A percentile compares a stretch with the other conserved stretches of the same genome.
Conservation (phyloP, 37 sponge, comb jelly and placozoan genomes). For the Crambe crambe region DNA sequence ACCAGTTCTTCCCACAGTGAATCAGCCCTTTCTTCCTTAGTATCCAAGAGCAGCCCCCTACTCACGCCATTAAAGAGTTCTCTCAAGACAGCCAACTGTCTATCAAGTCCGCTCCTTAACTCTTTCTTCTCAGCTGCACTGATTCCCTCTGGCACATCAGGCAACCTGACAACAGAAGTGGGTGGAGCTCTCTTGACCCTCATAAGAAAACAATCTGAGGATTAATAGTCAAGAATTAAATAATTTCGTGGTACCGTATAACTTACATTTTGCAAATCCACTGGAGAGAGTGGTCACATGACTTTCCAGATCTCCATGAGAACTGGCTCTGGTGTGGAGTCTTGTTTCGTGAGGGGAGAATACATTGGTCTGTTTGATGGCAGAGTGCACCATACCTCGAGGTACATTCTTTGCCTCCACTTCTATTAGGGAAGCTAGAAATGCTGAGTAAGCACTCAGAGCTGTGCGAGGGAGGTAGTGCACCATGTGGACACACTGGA, state of each 20-base stretch:
- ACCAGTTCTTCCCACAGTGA: slow-evolving; percentile 5
- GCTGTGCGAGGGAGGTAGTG: slow-evolving; percentile 18
- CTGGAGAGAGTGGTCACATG: neutral
- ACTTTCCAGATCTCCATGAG: neutral
- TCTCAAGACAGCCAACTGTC: neutral
- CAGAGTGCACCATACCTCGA: slow-evolving; percentile 32
- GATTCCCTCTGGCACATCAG: neutral
- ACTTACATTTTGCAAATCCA: slow-evolving; percentile 5
- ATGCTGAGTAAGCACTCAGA: slow-evolving; percentile 2
- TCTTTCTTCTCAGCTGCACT: neutral
- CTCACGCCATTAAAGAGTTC: neutral
- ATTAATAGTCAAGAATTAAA: too few species aligned
- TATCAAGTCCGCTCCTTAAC: neutral
- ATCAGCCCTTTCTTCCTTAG: neutral
- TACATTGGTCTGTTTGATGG: slow-evolving; percentile 8
- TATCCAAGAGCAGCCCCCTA: neutral
- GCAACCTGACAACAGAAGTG: neutral
- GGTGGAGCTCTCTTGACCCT: neutral
- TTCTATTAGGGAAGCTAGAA: slow-evolving; percentile 13
- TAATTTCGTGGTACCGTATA: neutral
- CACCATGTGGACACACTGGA: slow-evolving; percentile 26
- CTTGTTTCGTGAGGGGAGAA: neutral
- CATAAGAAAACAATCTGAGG: neutral
- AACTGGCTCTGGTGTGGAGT: neutral
- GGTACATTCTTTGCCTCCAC: slow-evolving; percentile 14